Conservation (phyloP, 2,113 vertebrate species). For the Pelmatolapia mariae region DNA sequence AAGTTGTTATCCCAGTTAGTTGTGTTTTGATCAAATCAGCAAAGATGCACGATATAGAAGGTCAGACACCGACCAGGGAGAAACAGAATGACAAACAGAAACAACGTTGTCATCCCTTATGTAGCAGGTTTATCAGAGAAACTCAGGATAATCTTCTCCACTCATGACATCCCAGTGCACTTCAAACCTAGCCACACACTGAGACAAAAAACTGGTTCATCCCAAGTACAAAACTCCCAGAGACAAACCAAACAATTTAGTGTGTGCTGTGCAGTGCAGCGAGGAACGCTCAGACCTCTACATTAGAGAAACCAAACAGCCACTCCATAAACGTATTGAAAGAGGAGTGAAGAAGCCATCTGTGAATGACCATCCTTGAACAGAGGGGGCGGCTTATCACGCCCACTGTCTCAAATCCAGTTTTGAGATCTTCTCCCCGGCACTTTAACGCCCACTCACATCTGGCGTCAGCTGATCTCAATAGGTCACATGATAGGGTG, state of each 20-base stretch:
- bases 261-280: background rate
- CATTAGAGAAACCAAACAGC: background rate
- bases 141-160: background rate
- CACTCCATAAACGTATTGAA: background rate
- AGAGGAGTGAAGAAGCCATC: background rate
- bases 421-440: background rate
- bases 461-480: background rate
- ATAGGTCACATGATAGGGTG: background rate
- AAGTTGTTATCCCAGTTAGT: background rate
- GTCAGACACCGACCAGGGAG: background rate
- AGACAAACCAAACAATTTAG: background rate
- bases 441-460: background rate
- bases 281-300: background rate
- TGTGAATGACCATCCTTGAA: background rate
- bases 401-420: background rate
- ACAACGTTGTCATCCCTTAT: background rate
- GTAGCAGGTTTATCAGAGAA: background rate
- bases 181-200: background rate
- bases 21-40: background rate
- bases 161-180: background rate
- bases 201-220: background rate
- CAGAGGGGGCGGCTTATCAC: background rate
- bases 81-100: background rate
- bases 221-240: background rate
- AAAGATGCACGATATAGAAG: background rate